Evolutionary conservation across 2,113 vertebrate genomes (phyloP), one percentile per base, ranked within the genome.

Genomic region (Recurvirostra avosetta): DNA sequence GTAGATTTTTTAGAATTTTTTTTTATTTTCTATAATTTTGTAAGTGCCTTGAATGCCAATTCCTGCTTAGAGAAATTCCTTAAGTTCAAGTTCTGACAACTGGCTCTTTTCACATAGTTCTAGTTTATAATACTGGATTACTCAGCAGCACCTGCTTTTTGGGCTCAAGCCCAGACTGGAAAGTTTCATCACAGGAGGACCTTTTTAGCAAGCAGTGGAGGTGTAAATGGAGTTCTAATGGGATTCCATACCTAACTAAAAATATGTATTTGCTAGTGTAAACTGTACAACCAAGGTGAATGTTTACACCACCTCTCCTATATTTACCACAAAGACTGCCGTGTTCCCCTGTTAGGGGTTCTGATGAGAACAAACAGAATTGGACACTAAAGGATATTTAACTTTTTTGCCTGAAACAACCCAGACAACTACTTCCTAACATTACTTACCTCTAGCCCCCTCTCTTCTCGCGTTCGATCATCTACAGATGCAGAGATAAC

Each of bases 401-500:
- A 93, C 29, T 40, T 47, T 61, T 81, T 74, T 40, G 73, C 67
- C 56, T 55, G 19, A 75, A 85, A 71, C 66, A 36, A 1, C 2
- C 7, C 40, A 86, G 67, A 58, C 19, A 25, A 2, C 55, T 63
- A 8, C 11, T 12, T 25, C 0, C 17, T 81, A 79, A 63, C 16
- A 12, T 19, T 72, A 53, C 95, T 97, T 94, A 99, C 99, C 99
- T 99, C 98, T 22, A 99, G 97, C 12, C 99, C 99, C 22, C 99
- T 98, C 96, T 99, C 99, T 94, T 99, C 99, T 73, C 97, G 98
- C 1, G 99, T 99, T 73, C 99, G 95, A 94, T 99, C 99, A 20
- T 99, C 99, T 90, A 99, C 99, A 2, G 99, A 99, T 20, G 99
- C 99, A 45, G 99, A 99, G 96, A 99, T 99, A 70, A 99, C 99